A percentile compares a stretch with the other conserved stretches of the same genome.
Evolutionary conservation across 2,113 vertebrate genomes (phyloP).

Genomic region (Alethe castanea): DNA sequence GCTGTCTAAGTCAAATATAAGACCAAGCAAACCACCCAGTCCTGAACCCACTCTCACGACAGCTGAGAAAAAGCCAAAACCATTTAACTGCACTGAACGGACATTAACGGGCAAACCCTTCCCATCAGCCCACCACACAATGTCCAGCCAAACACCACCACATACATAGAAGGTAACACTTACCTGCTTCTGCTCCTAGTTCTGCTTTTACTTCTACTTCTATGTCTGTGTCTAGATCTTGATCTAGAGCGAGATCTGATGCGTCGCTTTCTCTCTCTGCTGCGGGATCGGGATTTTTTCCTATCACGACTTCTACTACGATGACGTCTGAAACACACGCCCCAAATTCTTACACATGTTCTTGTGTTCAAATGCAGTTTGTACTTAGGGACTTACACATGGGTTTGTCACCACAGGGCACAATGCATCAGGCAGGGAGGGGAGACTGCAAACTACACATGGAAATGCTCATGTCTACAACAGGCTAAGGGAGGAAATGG

Average conservation of each 20-base stretch:
- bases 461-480: neutral
- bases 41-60: neutral
- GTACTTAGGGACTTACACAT: neutral
- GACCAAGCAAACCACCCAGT: too few relatives aligned
- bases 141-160: fast-evolving
- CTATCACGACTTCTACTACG: slow-evolving; percentile 90
- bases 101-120: neutral
- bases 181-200: slow-evolving; percentile 94
- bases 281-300: slow-evolving; percentile 86
- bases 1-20: neutral
- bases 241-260: slow-evolving; percentile 87
- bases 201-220: slow-evolving; percentile 87
- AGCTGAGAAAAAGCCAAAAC: neutral
- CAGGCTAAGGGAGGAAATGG: neutral
- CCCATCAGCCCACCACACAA: neutral
- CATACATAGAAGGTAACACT: fast-evolving
- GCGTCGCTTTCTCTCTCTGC: slow-evolving; percentile 89
- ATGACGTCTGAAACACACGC: slow-evolving; percentile 78
- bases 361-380: neutral
- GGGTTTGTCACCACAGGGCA: neutral
- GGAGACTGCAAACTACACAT: neutral
- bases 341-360: neutral
- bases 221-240: slow-evolving; percentile 87
- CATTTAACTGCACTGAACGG: neutral
- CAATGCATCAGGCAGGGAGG: neutral